phyloP scores from a whole-genome alignment of 2,888 invertebrate species.

The Rhagium mordax region DNA sequence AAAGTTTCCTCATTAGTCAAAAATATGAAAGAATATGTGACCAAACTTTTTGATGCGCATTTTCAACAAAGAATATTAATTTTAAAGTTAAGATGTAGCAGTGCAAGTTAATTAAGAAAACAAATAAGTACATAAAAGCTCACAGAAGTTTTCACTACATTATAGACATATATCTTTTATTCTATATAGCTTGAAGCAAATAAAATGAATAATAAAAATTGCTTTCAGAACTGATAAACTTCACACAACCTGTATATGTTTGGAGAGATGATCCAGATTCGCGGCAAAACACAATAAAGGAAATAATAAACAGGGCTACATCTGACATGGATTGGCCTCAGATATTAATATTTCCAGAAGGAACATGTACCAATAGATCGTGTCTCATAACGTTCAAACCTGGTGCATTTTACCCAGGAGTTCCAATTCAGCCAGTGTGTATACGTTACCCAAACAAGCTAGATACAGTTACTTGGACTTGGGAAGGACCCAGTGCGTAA shows the following conservation, averaged over 20 bases:
- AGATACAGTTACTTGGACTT: slow-evolving; percentile 94
- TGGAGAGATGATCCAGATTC: slow-evolving; percentile 95
- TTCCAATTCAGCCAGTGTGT: slow-evolving; percentile 95
- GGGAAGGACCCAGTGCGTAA: slow-evolving; percentile 96
- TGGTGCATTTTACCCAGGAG: slow-evolving; percentile 96
- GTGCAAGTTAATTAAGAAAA: too few relatives aligned
- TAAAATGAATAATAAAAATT: background rate
- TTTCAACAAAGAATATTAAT: too few relatives aligned
- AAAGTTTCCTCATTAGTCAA: too few relatives aligned
- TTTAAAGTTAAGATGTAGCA: too few relatives aligned
- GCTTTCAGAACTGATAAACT: slow-evolving; percentile 87
- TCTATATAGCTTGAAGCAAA: too few relatives aligned
- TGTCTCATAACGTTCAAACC: slow-evolving; percentile 92
- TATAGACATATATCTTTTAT: too few relatives aligned
- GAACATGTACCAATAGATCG: slow-evolving; percentile 95
- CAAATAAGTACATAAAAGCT: too few relatives aligned
- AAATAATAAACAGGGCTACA: slow-evolving; percentile 88
- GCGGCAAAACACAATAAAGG: slow-evolving; percentile 89
- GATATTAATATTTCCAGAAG: slow-evolving; percentile 96
- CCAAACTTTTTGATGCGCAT: too few relatives aligned
- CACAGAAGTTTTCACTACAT: too few relatives aligned
- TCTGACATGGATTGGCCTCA: slow-evolving; percentile 93
- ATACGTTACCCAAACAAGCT: slow-evolving; percentile 91
- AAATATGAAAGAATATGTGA: too few relatives aligned
- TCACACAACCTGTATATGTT: slow-evolving; percentile 96